Conservation (phyloP, 2,888 invertebrate genomes). For the Scaptomyza tumidula region DNA sequence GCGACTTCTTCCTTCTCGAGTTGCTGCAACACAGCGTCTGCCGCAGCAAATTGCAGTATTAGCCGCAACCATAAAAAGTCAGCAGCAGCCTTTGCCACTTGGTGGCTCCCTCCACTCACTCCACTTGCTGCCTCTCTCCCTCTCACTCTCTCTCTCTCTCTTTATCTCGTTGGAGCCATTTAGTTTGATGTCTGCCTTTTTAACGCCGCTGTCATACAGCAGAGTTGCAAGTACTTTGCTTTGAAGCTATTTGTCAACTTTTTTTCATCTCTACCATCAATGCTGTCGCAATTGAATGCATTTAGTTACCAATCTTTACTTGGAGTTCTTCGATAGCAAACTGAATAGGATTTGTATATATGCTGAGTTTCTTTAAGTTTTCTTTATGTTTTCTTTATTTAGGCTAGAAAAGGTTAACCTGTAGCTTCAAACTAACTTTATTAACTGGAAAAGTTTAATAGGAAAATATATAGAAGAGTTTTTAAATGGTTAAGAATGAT, state of each 20-base stretch:
- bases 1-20: conserved; percentile 65
- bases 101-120: neutral
- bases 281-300: conserved; percentile 55
- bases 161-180: conserved; percentile 49
- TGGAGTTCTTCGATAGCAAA: conserved; percentile 18
- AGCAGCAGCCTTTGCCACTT: conserved; percentile 19
- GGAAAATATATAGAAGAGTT: no score
- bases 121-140: conserved; percentile 1
- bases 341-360: neutral
- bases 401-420: no score
- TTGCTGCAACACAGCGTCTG: conserved; percentile 26
- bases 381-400: no score
- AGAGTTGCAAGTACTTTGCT: conserved; percentile 66
- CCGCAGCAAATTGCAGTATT: conserved; percentile 73
- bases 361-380: no score
- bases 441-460: no score
- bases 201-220: conserved; percentile 74
- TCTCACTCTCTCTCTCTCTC: neutral
- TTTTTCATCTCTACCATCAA: conserved; percentile 38
- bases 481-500: no score
- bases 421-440: no score
- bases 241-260: conserved; percentile 55
- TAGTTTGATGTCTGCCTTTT: conserved; percentile 75
- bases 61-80: conserved; percentile 74
- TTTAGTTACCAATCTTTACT: conserved; percentile 24